Conservation (phyloP, 1,140 invertebrate genomes). For the Meloidogyne chitwoodi region DNA sequence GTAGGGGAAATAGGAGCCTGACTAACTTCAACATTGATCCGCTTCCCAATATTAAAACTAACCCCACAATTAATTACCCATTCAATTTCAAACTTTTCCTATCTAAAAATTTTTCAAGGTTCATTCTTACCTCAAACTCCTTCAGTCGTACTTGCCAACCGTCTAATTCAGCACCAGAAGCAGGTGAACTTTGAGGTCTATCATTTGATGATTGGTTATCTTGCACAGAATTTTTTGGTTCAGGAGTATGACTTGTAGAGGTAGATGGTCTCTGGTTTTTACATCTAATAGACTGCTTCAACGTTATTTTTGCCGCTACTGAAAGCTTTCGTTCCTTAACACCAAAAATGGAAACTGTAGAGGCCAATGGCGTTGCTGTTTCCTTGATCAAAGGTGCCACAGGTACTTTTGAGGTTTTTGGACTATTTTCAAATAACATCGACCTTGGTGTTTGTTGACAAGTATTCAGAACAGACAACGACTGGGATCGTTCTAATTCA, state of each 20-base stretch:
- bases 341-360: not conserved
- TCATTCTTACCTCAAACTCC: not conserved
- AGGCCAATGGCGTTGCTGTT: not conserved
- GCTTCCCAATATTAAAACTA: no score
- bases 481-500: conserved; percentile 32
- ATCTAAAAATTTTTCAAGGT: not conserved
- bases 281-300: not conserved
- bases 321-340: not conserved
- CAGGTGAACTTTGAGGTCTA: conserved; percentile 1
- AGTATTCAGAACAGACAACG: not conserved
- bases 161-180: not conserved
- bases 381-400: not conserved
- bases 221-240: not conserved
- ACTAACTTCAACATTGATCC: no score
- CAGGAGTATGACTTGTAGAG: not conserved
- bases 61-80: no score
- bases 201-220: not conserved
- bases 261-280: not conserved
- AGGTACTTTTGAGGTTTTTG: not conserved
- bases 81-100: no score
- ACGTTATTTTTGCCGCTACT: not conserved
- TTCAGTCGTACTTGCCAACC: conserved; percentile 21
- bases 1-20: no score
- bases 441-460: not conserved
- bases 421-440: not conserved